A percentile compares a stretch with the other conserved stretches of the same genome.
These are phyloP conservation scores for Sarcophaga rosellei DNA, from an alignment of 2,888 invertebrate genomes.

Conservation along the genomic window DNA sequence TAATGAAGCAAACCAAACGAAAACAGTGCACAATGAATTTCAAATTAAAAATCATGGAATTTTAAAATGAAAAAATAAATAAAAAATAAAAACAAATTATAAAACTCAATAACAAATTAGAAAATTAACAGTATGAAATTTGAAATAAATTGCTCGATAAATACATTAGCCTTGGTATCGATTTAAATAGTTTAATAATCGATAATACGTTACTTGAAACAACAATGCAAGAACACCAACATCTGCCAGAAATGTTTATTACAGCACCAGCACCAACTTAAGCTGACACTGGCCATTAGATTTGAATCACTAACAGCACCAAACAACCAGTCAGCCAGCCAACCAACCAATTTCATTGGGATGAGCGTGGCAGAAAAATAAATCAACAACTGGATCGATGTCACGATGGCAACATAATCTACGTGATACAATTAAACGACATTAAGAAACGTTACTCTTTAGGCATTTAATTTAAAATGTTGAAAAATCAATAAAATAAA, in stretches of 20 bases:
- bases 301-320: constrained; percentile 32
- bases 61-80: background rate
- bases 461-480: background rate
- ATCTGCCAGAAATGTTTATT: background rate
- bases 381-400: constrained; percentile 49
- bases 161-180: constrained; percentile 49
- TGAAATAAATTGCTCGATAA: constrained; percentile 13
- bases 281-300: constrained; percentile 29
- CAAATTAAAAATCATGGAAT: constrained; percentile 20
- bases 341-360: background rate
- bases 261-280: background rate
- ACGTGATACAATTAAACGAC: constrained; percentile 51
- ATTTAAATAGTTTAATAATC: constrained; percentile 56
- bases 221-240: background rate
- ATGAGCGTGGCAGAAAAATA: background rate
- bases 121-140: background rate
- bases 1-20: background rate
- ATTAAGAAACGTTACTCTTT: constrained; percentile 26
- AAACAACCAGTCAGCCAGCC: background rate
- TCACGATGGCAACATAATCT: constrained; percentile 49
- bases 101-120: constrained; percentile 30
- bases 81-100: constrained; percentile 20
- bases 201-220: constrained; percentile 1
- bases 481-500: too few relatives aligned
- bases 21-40: background rate